phyloP scores from a whole-genome alignment of 2,888 invertebrate genomes.

The Apeira syringaria region DNA sequence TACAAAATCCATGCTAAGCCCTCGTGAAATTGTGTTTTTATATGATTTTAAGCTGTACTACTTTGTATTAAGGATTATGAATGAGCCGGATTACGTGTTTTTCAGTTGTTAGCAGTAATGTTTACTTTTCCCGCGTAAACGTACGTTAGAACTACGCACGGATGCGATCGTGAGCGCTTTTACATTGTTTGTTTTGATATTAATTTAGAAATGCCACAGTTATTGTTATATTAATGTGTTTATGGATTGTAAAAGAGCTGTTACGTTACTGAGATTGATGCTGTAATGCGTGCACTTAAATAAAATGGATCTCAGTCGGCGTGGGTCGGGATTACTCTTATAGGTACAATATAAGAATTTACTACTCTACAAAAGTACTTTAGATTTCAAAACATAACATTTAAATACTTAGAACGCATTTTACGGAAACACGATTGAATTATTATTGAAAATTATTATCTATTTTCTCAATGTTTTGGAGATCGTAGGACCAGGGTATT shows the following conservation, averaged over 20 bases:
- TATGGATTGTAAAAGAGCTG: constrained; percentile 36
- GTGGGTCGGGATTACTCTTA: constrained; percentile 11
- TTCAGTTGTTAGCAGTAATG: constrained; percentile 26
- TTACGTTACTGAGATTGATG: constrained; percentile 31
- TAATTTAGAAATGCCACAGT: constrained; percentile 48
- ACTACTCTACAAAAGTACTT: constrained; percentile 11
- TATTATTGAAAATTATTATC: no score
- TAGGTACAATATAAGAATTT: constrained; percentile 16
- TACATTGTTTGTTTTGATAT: constrained; percentile 51
- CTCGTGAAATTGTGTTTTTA: constrained; percentile 42
- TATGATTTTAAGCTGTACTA: constrained; percentile 47
- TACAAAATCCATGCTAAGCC: constrained; percentile 42
- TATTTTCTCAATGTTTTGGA: no score
- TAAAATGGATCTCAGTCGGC: constrained; percentile 25
- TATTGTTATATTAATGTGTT: constrained; percentile 50
- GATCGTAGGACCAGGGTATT: no score
- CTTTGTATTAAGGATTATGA: constrained; percentile 39
- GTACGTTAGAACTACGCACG: constrained; percentile 23
- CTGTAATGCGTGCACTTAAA: constrained; percentile 27
- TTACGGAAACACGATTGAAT: no score
- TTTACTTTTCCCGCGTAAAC: constrained; percentile 44
- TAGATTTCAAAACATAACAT: constrained; percentile 6
- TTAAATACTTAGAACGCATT: no score
- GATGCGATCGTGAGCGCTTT: constrained; percentile 40
- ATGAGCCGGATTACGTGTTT: constrained; percentile 18